phyloP scores from a whole-genome alignment of 2,888 invertebrate species.

The Spodoptera exigua region DNA sequence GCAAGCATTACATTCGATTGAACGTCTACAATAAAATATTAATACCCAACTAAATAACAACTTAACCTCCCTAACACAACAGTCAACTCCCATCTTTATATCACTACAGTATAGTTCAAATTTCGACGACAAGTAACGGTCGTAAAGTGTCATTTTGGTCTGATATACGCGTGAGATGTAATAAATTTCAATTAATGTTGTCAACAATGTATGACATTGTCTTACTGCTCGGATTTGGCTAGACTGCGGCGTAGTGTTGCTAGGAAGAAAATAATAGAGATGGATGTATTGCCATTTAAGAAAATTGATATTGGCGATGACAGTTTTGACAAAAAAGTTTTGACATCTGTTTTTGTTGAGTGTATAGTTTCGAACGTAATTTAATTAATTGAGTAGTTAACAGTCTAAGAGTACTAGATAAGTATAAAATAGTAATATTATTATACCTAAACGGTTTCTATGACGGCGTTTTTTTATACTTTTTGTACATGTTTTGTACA shows the following conservation, averaged over 20 bases:
- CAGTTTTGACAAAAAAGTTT: conserved; percentile 20
- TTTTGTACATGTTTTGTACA: too few relatives aligned
- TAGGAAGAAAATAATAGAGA: conserved; percentile 33
- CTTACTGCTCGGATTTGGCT: conserved; percentile 81
- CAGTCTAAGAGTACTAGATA: too few relatives aligned
- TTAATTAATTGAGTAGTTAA: too few relatives aligned
- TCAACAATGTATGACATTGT: conserved; percentile 81
- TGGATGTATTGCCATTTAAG: conserved; percentile 33
- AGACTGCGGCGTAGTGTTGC: conserved; percentile 49
- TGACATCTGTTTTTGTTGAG: conserved; percentile 17
- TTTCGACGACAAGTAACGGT: conserved; percentile 52
- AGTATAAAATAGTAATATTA: too few relatives aligned
- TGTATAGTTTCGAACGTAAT: too few relatives aligned
- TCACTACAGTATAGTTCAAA: conserved; percentile 60
- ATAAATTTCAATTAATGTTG: conserved; percentile 88
- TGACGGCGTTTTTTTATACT: too few relatives aligned
- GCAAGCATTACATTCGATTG: conserved; percentile 87
- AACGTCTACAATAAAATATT: conserved; percentile 65
- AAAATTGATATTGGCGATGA: conserved; percentile 30
- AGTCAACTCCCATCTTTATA: conserved; percentile 60
- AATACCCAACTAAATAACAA: conserved; percentile 52
- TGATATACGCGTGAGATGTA: conserved; percentile 77
- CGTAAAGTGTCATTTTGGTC: conserved; percentile 73
- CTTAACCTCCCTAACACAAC: conserved; percentile 59
- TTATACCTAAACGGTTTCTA: too few relatives aligned